Evolutionary conservation across 2,797 vertebrate genomes (phyloP).

Genomic region (Crenichthys baileyi): DNA sequence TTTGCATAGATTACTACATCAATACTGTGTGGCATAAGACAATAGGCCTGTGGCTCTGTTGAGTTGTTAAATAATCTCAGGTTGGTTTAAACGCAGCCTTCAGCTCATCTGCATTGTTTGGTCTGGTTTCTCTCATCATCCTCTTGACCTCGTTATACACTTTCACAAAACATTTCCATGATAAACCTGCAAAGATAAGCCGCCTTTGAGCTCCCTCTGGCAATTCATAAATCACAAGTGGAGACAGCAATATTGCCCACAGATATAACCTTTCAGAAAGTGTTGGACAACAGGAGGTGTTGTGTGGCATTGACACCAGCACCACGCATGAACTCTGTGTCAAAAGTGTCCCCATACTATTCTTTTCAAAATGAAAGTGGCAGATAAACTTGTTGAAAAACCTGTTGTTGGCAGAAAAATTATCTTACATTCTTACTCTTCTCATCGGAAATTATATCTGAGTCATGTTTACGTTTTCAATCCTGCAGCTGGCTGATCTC

Average conservation of each 20-base stretch:
- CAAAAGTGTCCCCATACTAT: neutral
- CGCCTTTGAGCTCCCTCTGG: constrained; percentile 1
- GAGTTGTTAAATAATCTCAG: neutral
- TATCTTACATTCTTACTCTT: neutral
- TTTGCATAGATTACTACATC: constrained; percentile 1
- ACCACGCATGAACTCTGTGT: neutral
- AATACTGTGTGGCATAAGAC: neutral
- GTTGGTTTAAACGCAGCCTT: neutral
- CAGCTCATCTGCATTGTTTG: neutral
- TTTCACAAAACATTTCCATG: neutral
- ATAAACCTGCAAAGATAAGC: neutral
- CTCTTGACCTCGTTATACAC: neutral
- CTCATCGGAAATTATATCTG: no score
- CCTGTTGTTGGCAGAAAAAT: neutral
- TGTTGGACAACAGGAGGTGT: neutral
- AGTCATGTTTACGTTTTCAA: no score
- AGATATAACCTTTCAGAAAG: constrained; percentile 2
- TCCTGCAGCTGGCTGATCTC: no score
- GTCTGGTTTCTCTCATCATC: neutral
- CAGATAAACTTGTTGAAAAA: neutral
- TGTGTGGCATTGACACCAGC: neutral
- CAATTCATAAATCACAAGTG: neutral
- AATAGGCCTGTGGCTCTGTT: neutral
- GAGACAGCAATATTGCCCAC: neutral
- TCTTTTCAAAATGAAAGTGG: neutral